Evolutionary conservation across 2,113 vertebrate genomes (phyloP), one percentile per base, ranked within the genome.

Genomic region (Butastur rufipennis): DNA sequence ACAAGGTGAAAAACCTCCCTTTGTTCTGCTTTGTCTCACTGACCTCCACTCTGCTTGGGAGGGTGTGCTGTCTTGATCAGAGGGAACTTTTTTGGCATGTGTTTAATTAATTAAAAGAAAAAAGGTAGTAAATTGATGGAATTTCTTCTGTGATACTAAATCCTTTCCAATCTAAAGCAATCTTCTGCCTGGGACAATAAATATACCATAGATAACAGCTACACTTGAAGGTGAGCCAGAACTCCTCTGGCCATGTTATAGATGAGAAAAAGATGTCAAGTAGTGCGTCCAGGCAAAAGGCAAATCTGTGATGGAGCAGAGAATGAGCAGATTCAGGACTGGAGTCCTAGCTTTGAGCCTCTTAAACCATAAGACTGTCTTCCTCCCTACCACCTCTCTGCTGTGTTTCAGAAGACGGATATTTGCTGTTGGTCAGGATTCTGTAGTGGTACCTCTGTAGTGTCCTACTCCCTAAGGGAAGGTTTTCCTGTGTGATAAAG

Each of bases 261-360:
- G 81, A 93, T 93, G 73, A 87, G 55, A 66, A 93, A 96, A 93
- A 72, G 92, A 94, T 83, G 65, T 80, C 58, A 68, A 83, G 45
- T 40, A 50, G 74, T 11, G 4, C 1, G 4, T 65, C 55, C 82
- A 67, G 90, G 80, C 75, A 81, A 55, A 62, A 12, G 5, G 43
- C 53, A 79, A 19, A 29, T 74, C 55, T 61, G 75, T 81, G 81
- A 4, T 83, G 89, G 75, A 95, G 68, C 43, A 65, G 13, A 3
- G 53, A 81, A 38, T 50, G 6, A 31, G 42, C 78, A 78, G 75
- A 32, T n/a, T 32, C 23, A 19, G 38, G 50, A 16, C 87, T 73
- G 84, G 72, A 78, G 81, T 81, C 43, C 10, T 66, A 68, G n/a
- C 52, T 83, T 34, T 16, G 63, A 48, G 55, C 77, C 34, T 62